A percentile compares a stretch with the other conserved stretches of the same genome.
Evolutionary conservation across 2,113 vertebrate genomes (phyloP).

Genomic region (Himantopus leucocephalus): DNA sequence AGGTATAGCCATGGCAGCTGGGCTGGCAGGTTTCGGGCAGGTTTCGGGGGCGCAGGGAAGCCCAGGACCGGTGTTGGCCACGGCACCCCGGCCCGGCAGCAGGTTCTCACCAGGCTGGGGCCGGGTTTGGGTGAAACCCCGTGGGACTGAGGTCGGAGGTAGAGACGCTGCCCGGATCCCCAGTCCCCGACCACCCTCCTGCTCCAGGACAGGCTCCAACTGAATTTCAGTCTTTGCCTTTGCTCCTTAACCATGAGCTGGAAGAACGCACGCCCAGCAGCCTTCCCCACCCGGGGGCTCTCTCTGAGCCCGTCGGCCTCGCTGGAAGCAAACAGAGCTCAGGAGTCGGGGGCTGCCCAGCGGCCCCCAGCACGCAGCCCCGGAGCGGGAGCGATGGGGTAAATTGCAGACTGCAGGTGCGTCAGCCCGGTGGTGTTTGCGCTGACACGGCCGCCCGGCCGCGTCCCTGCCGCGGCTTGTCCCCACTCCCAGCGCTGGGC

Average conservation of each 20-base stretch:
- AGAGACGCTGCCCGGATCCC: not conserved
- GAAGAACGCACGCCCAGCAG: not conserved
- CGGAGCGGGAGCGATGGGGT: rapidly evolving
- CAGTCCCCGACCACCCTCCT: rapidly evolving
- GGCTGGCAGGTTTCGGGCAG: rapidly evolving
- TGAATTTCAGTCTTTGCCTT: not conserved
- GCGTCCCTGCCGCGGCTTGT: not conserved
- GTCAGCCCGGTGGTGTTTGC: not conserved
- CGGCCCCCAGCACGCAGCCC: rapidly evolving
- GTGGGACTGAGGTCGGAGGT: rapidly evolving
- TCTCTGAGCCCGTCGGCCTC: rapidly evolving
- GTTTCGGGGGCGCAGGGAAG: not conserved
- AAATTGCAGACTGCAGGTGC: not conserved
- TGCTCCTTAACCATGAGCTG: not conserved
- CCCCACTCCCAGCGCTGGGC: not conserved
- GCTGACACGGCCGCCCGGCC: not conserved
- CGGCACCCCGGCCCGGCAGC: not conserved
- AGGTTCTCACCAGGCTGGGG: not conserved
- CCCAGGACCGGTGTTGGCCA: not conserved
- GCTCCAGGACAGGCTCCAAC: not conserved
- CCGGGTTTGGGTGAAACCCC: not conserved
- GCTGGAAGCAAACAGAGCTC: not conserved
- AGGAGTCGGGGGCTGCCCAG: not conserved
- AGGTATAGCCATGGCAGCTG: not conserved
- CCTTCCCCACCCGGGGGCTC: not conserved